Percentiles rank a stretch among this genome's conserved stretches.
These are phyloP conservation scores for Thymelicus sylvestris DNA, from an alignment of 2,888 invertebrate genomes.

Conservation along the genomic window DNA sequence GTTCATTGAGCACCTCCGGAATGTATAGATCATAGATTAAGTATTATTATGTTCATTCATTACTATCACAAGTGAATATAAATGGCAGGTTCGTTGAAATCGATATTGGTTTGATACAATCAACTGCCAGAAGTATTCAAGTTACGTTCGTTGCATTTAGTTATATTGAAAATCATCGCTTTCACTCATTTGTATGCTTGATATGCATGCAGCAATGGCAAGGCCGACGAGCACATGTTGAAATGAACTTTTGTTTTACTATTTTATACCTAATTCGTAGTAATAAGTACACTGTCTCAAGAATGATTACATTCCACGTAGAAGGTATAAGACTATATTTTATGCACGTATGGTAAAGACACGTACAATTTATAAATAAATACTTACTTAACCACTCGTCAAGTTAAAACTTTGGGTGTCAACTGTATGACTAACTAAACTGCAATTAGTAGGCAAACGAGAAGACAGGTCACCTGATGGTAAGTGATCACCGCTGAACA, in stretches of 20 bases:
- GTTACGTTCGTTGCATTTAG: constrained; percentile 53
- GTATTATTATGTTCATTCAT: constrained; percentile 36
- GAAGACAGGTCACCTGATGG: too few species aligned
- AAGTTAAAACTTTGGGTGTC: too few species aligned
- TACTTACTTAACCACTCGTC: too few species aligned
- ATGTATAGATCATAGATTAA: constrained; percentile 32
- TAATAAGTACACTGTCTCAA: background rate
- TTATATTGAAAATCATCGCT: constrained; percentile 55
- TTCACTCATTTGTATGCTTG: constrained; percentile 56
- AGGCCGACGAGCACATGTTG: constrained; percentile 26
- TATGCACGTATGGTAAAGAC: too few species aligned
- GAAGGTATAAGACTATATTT: too few species aligned
- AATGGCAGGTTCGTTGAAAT: constrained; percentile 34
- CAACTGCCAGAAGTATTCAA: constrained; percentile 29
- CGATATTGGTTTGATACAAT: constrained; percentile 35
- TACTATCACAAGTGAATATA: constrained; percentile 33
- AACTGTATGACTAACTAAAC: too few species aligned
- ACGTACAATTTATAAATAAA: too few species aligned
- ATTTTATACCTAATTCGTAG: background rate
- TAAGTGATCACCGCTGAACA: too few species aligned
- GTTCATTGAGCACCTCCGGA: constrained; percentile 33
- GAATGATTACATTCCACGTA: background rate
- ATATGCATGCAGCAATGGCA: constrained; percentile 29
- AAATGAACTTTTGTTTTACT: constrained; percentile 22
- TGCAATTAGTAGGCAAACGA: too few species aligned